Conservation (phyloP, 2,888 invertebrate genomes). For the Synergus itoensis region DNA sequence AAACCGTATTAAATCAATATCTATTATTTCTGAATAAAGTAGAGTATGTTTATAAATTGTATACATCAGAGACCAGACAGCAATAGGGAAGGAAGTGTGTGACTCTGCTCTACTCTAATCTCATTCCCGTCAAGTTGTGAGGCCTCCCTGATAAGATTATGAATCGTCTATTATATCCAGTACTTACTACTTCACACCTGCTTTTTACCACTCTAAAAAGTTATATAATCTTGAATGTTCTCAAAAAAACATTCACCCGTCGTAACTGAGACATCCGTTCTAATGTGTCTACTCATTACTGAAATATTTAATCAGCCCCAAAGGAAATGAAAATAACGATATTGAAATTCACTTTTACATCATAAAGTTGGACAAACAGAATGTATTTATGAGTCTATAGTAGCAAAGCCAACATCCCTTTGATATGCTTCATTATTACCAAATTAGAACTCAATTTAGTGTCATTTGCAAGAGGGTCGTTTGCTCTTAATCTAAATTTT, state of each 20-base stretch:
- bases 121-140: conserved; percentile 68
- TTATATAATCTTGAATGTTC: conserved; percentile 33
- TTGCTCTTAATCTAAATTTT: not conserved
- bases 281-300: not conserved
- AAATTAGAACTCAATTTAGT: not conserved
- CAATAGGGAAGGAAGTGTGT: not conserved
- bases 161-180: conserved; percentile 64
- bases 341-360: not conserved
- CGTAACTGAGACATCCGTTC: not conserved
- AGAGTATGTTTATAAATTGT: too few species aligned
- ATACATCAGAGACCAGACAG: not conserved
- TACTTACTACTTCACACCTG: conserved; percentile 44
- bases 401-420: not conserved
- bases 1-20: not conserved
- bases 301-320: not conserved
- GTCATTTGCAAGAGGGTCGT: not conserved
- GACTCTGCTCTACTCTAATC: conserved; percentile 60
- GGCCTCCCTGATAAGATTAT: conserved; percentile 73
- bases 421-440: not conserved
- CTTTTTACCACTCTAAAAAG: conserved; percentile 31
- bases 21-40: too few species aligned
- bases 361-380: not conserved
- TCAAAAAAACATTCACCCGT: not conserved
- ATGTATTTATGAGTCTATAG: not conserved
- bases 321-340: not conserved